Percentiles rank a stretch among this genome's conserved stretches.
Conservation (phyloP, 2,797 vertebrate genomes). For the Sebastes melanostomus region DNA sequence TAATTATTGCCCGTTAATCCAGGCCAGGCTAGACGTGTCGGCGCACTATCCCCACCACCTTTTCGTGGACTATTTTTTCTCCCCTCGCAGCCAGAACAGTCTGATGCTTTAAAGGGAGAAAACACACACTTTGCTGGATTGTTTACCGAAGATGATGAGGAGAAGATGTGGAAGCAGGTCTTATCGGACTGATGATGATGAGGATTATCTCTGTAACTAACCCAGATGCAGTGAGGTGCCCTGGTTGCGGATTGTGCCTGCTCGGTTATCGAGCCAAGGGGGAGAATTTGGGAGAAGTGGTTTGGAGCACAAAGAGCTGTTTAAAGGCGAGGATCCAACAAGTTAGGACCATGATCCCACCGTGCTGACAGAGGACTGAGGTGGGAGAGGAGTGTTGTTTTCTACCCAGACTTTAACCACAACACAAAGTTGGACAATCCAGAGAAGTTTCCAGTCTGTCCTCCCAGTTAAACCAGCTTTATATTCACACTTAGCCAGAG, state of each 20-base stretch:
- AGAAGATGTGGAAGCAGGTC: constrained; percentile 31
- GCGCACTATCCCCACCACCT: constrained; percentile 41
- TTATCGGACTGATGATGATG: constrained; percentile 5
- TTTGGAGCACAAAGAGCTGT: constrained; percentile 62
- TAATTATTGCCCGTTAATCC: constrained; percentile 2
- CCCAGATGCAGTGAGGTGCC: constrained; percentile 39
- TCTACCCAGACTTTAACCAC: constrained; percentile 15
- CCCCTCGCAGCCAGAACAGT: constrained; percentile 28
- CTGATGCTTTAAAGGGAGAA: not conserved
- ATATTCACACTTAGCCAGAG: not conserved
- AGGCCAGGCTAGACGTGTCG: constrained; percentile 62
- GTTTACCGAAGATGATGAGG: constrained; percentile 1
- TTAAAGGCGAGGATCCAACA: constrained; percentile 33
- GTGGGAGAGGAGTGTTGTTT: not conserved
- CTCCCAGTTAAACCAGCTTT: not conserved
- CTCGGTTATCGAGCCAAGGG: constrained; percentile 34
- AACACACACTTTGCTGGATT: not conserved
- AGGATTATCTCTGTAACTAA: constrained; percentile 18
- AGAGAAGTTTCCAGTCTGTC: constrained; percentile 44
- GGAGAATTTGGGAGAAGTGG: constrained; percentile 50
- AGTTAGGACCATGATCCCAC: constrained; percentile 46
- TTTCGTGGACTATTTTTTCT: not conserved
- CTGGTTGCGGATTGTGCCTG: constrained; percentile 46
- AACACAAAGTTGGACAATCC: constrained; percentile 54
- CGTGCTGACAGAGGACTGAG: constrained; percentile 46